These are phyloP conservation scores for Sycophila texana DNA, from an alignment of 2,888 invertebrate genomes.

Conservation along the genomic window DNA sequence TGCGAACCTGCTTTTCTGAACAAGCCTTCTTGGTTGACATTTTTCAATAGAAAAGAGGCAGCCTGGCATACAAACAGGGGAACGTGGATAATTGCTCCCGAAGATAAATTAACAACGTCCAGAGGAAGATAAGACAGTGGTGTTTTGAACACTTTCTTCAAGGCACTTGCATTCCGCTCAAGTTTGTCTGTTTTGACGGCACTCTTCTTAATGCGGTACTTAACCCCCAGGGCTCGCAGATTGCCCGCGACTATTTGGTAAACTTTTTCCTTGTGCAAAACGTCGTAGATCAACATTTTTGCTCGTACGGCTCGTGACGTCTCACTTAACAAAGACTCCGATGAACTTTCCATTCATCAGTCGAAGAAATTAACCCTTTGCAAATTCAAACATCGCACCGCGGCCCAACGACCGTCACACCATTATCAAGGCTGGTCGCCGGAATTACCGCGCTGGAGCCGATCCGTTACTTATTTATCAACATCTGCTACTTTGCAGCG, in stretches of 20 bases:
- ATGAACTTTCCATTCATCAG: conserved; percentile 36
- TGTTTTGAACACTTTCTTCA: conserved; percentile 77
- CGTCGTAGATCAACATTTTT: conserved; percentile 78
- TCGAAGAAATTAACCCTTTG: conserved; percentile 19
- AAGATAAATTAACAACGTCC: conserved; percentile 80
- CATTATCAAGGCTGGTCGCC: neutral
- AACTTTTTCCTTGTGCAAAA: conserved; percentile 78
- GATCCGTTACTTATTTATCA: too few species aligned
- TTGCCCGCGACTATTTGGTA: conserved; percentile 80
- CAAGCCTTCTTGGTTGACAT: conserved; percentile 87
- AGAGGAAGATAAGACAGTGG: conserved; percentile 77
- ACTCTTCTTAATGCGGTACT: conserved; percentile 83
- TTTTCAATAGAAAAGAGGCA: conserved; percentile 82
- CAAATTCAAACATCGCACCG: conserved; percentile 33
- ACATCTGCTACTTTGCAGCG: too few species aligned
- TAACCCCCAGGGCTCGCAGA: conserved; percentile 83
- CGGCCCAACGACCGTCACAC: neutral
- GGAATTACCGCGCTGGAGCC: too few species aligned
- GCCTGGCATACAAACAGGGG: conserved; percentile 85
- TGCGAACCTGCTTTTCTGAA: conserved; percentile 93
- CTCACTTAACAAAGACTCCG: neutral
- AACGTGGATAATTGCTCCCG: conserved; percentile 83
- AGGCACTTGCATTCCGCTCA: conserved; percentile 64
- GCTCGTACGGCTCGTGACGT: neutral
- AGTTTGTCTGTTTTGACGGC: conserved; percentile 73